phyloP scores from a whole-genome alignment of 2,888 invertebrate genomes.

The Spicauda simplicius region DNA sequence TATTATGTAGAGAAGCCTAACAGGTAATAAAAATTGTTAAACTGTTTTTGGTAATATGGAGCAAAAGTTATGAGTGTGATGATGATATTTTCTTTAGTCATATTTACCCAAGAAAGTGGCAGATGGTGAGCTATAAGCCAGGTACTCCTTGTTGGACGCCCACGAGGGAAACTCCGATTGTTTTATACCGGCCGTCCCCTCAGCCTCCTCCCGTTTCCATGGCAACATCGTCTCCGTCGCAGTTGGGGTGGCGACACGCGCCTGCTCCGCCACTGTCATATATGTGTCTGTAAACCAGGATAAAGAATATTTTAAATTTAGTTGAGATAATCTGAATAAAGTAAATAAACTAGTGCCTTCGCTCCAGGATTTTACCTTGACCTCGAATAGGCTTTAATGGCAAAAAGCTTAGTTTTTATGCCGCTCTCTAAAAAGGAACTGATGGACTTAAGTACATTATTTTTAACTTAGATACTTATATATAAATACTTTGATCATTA shows the following conservation, averaged over 20 bases:
- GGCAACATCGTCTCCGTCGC: slow-evolving; percentile 96
- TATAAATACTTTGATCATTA: no score
- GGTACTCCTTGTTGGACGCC: slow-evolving; percentile 97
- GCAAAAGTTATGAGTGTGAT: neutral
- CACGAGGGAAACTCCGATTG: slow-evolving; percentile 97
- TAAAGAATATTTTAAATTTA: neutral
- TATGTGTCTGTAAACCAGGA: slow-evolving; percentile 62
- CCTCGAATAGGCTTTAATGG: no score
- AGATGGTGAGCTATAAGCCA: slow-evolving; percentile 95
- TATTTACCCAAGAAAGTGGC: slow-evolving; percentile 93
- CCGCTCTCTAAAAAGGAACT: no score
- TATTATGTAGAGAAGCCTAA: no score
- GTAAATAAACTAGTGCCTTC: no score
- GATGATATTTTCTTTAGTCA: neutral
- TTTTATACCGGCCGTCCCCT: slow-evolving; percentile 87
- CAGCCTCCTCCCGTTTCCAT: slow-evolving; percentile 95
- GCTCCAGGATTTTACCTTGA: no score
- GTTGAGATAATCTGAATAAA: neutral
- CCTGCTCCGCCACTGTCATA: slow-evolving; percentile 86
- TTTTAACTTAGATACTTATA: no score
- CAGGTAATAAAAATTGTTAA: neutral
- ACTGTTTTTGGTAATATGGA: neutral
- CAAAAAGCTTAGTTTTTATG: no score
- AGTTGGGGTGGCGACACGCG: slow-evolving; percentile 93
- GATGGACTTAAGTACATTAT: no score